Evolutionary conservation across 2,113 vertebrate genomes (phyloP).

Genomic region (Notothenia rossii): DNA sequence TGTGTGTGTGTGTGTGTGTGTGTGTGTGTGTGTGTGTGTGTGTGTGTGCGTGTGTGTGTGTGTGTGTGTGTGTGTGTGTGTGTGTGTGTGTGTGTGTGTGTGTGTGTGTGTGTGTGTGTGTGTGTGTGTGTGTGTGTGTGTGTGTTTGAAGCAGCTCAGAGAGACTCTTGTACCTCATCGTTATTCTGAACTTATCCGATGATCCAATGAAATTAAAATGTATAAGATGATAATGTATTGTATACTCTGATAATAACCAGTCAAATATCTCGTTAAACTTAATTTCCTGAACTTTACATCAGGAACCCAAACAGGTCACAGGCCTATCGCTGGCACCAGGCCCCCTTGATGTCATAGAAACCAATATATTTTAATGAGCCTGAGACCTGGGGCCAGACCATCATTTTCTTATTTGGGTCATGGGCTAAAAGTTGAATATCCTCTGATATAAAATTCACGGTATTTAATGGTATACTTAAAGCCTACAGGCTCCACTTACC

Average conservation of each 20-base stretch:
- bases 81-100: no score
- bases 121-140: no score
- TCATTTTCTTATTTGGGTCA: constrained; percentile 67
- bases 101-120: no score
- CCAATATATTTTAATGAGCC: constrained; percentile 74
- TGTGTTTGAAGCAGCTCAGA: not conserved
- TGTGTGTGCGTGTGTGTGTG: no score
- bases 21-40: no score
- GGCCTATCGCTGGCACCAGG: constrained; percentile 36
- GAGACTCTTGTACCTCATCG: constrained; percentile 9
- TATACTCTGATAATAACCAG: constrained; percentile 43
- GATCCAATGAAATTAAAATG: constrained; percentile 36
- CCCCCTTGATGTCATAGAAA: constrained; percentile 55
- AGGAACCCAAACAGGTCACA: constrained; percentile 57
- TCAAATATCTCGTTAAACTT: constrained; percentile 56
- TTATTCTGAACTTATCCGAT: constrained; percentile 32
- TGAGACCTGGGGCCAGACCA: constrained; percentile 63
- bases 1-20: no score
- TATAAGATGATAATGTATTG: constrained; percentile 37
- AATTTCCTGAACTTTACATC: constrained; percentile 62
- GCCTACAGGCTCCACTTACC: constrained; percentile 36
- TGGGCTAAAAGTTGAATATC: constrained; percentile 58
- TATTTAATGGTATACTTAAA: constrained; percentile 50
- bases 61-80: no score
- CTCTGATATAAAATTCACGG: constrained; percentile 45